phyloP scores from a whole-genome alignment of 1,140 invertebrate genomes.

The Hypothenemus hampei region DNA sequence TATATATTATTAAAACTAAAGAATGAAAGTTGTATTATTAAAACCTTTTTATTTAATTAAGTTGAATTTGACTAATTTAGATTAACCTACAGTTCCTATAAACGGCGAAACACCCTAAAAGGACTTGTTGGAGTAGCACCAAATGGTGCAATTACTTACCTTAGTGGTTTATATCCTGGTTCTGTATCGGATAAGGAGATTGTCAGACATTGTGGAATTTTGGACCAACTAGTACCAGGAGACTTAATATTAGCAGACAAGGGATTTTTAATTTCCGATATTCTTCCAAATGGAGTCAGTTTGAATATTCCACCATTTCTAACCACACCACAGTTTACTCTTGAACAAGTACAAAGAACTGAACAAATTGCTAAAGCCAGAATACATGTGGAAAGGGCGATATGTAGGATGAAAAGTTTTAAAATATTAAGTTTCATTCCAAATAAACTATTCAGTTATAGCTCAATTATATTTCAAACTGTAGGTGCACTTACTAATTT shows the following conservation, averaged over 20 bases:
- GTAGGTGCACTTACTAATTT: slow-evolving; percentile 17
- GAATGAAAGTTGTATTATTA: too few species aligned
- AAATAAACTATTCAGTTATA: slow-evolving; percentile 14
- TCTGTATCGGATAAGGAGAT: slow-evolving; percentile 32
- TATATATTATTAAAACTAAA: too few species aligned
- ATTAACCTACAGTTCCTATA: slow-evolving; percentile 26
- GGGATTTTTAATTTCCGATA: slow-evolving; percentile 30
- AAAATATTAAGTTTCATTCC: slow-evolving; percentile 18
- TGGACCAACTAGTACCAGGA: slow-evolving; percentile 17
- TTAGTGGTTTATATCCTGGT: slow-evolving; percentile 27
- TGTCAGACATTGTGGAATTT: slow-evolving; percentile 19
- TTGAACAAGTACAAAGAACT: slow-evolving; percentile 20
- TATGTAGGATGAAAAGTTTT: slow-evolving; percentile 25
- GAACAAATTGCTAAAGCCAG: slow-evolving; percentile 25
- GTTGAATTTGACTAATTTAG: slow-evolving; percentile 17
- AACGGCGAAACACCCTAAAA: slow-evolving; percentile 27
- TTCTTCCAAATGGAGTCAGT: slow-evolving; percentile 25
- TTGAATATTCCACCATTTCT: slow-evolving; percentile 33
- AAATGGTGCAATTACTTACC: slow-evolving; percentile 30
- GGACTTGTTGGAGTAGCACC: slow-evolving; percentile 29
- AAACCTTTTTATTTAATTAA: too few species aligned
- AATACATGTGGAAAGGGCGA: slow-evolving; percentile 29
- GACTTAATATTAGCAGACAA: slow-evolving; percentile 32
- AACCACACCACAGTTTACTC: slow-evolving; percentile 25
- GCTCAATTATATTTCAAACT: slow-evolving; percentile 15